Base-by-base conservation (phyloP, 2,797 vertebrate species). In the Myotis myotis region DNA sequence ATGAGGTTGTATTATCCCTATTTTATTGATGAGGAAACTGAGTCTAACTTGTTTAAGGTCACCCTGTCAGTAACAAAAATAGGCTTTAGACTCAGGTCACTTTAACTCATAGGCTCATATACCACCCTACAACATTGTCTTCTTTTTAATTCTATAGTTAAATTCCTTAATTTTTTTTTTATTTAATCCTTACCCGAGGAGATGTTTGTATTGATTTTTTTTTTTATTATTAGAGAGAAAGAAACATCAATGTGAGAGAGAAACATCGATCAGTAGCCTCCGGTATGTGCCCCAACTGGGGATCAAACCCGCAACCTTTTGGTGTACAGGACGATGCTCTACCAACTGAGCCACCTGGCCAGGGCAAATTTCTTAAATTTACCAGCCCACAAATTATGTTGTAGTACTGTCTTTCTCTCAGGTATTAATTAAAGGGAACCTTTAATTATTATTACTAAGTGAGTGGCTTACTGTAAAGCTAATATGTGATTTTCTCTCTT, bases 11-110 rank as follows among this genome's bases (percentile, higher is more conserved):
- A 66, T 71, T 83, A 88, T 33, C 19, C n/a, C 19, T 93, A 38
- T 72, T 78, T 90, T 71, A 85, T 92, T 96, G 85, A 76, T 94
- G 44, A 94, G 30, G 23, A 92, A 96, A 25, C 30, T 55, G 13
- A 36, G 25, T 64, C 49, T 88, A 93, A 62, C 41, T 92, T 96
- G 13, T 89, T 84, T 74, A 47, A 70, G 36, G 25, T 70, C 80
- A 78, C 44, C 22, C 70, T 93, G 64, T 36, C 28, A 60, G 13
- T 91, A 87, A 76, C 25, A 94, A 71, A 93, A 92, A 72, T 93
- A 79, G 66, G 44, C 38, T 75, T 97, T 55, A 95, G 3, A 88
- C 51, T 57, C 25, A 25, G 41, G n/a, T 64, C n/a, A 60, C 38
- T 82, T 96, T 70, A 78, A 13, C 38, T 78, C 55, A 36, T 74